These are phyloP conservation scores for Corynorhinus townsendii DNA, from an alignment of 2,113 vertebrate species.

Conservation along the genomic window DNA sequence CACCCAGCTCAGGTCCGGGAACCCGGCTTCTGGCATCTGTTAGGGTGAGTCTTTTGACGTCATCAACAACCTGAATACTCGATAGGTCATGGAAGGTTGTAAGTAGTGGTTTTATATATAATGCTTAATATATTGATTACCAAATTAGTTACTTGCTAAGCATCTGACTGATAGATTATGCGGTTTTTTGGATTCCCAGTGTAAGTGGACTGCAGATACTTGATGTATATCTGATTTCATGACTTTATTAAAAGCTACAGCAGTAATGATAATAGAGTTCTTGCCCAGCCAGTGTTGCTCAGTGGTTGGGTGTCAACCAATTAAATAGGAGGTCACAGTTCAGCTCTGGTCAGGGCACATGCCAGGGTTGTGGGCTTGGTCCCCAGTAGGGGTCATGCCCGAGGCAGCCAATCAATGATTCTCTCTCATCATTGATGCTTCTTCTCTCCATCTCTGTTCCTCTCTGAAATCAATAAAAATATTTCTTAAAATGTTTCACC, in stretches of 20 bases:
- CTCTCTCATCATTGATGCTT: too few species aligned
- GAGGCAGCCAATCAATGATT: too few species aligned
- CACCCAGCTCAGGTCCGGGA: rapidly evolving
- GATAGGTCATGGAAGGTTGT: background rate
- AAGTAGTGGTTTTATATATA: background rate
- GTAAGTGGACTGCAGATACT: background rate
- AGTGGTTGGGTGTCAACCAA: too few species aligned
- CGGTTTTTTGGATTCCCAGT: background rate
- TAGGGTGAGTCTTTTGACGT: background rate
- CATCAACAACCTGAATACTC: background rate
- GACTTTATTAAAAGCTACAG: background rate
- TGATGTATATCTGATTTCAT: background rate
- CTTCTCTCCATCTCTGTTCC: too few species aligned
- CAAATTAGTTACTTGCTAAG: background rate
- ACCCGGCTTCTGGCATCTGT: rapidly evolving
- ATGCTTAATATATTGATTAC: background rate
- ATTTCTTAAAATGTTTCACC: too few species aligned
- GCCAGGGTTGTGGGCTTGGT: too few species aligned
- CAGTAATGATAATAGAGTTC: background rate
- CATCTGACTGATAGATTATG: background rate
- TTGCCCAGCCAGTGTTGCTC: background rate
- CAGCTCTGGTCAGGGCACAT: too few species aligned
- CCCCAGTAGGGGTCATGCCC: too few species aligned
- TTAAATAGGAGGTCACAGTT: too few species aligned
- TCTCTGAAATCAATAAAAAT: too few species aligned